Evolutionary conservation across 2,888 invertebrate genomes (phyloP), one percentile per base, ranked within the genome.

Genomic region (Lasioglossum villosulum): DNA sequence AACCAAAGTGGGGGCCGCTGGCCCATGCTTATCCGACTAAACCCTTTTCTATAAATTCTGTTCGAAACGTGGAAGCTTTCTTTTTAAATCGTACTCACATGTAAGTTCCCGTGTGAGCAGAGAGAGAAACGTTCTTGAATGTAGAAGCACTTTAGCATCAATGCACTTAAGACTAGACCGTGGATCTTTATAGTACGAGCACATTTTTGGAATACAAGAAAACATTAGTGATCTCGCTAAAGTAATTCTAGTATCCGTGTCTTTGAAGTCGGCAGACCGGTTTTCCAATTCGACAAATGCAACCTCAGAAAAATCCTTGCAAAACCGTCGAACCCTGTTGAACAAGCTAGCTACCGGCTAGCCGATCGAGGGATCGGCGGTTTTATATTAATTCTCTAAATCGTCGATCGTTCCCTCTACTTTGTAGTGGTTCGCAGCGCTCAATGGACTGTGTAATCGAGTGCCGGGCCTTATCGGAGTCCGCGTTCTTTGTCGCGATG

Each of bases 371-470:
- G 27, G n/a, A 59, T 30, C 66, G 66, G 66, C 66, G 66, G 68
- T 34, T 86, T 86, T 71, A 63, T 77, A 70, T 77, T 56, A 45
- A 77, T 78, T 30, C 23, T 39, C n/a, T 16, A 45, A 68, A 79
- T 70, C 48, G 39, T 8, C 27, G 12, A 48, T 23, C 37, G 68
- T 27, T 75, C 56, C 30, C 52, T 37, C 30, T 45, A 30, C 23
- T 82, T 83, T 48, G 83, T 42, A 74, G 27, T 45, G 5, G 66
- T 66, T n/a, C 78, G 2, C 14, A 59, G 4, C 71, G 85, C 52
- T 84, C 85, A 72, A 84, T 78, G 71, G 71, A 34, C 78, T 84
- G 84, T 84, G 78, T 78, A 84, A 84, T 84, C 85, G 84, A 84
- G 52, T 5, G 34, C 45, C 45, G 34, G 19, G 75, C 23, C 71